phyloP scores from a whole-genome alignment of 2,888 invertebrate genomes.

The Zeuzera pyrina region DNA sequence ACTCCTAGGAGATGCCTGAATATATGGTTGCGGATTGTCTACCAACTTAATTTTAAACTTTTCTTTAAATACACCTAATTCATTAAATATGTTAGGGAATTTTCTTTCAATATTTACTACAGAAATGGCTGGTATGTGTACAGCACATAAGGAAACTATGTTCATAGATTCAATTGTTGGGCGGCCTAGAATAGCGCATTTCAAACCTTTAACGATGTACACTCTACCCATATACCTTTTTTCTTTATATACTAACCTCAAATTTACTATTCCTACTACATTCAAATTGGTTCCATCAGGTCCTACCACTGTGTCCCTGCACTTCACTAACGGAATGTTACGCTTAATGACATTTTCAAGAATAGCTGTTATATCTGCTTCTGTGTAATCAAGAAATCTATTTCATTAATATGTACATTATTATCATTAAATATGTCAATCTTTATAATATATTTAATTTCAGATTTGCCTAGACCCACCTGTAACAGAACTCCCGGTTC shows the following conservation, averaged over 20 bases:
- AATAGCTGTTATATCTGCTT: constrained; percentile 5
- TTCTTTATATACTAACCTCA: constrained; percentile 1
- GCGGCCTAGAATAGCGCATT: constrained; percentile 4
- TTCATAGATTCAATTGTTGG: constrained; percentile 2
- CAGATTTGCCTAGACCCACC: background rate
- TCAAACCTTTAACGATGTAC: constrained; percentile 5
- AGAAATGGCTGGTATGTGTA: background rate
- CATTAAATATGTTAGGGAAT: constrained; percentile 7
- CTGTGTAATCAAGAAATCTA: constrained; percentile 6
- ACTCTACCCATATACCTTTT: constrained; percentile 1
- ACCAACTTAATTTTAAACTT: constrained; percentile 5
- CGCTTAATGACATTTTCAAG: background rate
- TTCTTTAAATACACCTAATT: constrained; percentile 6
- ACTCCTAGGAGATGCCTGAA: constrained; percentile 5
- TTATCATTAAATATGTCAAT: background rate
- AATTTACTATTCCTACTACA: background rate
- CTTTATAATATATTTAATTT: background rate
- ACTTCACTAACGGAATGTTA: background rate
- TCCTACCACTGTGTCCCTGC: constrained; percentile 3
- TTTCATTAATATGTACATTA: background rate
- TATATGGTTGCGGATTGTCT: constrained; percentile 3
- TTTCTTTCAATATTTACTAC: background rate
- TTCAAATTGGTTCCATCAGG: constrained; percentile 1
- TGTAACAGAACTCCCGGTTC: background rate
- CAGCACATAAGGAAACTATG: background rate